Percentiles rank a stretch among this genome's conserved stretches.
Conservation (phyloP, 2,888 invertebrate genomes). For the Mythimna vitellina region DNA sequence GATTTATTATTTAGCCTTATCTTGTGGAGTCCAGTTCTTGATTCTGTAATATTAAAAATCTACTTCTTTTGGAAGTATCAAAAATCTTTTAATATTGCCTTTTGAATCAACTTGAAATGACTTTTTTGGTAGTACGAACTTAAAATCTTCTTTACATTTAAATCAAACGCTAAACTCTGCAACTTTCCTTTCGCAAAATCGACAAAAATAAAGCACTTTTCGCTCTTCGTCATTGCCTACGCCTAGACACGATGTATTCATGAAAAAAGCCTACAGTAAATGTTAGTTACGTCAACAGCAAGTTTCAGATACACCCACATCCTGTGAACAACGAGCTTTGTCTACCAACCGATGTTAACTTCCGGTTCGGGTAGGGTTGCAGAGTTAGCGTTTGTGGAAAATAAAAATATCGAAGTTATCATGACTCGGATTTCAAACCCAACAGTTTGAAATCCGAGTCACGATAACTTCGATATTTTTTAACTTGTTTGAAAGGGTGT, state of each 20-base stretch:
- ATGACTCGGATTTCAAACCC: too few species aligned
- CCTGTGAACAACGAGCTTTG: conserved; percentile 75
- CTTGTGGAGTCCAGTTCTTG: too few species aligned
- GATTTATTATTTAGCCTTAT: too few species aligned
- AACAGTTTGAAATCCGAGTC: too few species aligned
- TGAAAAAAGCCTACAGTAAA: conserved; percentile 57
- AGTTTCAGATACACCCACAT: conserved; percentile 70
- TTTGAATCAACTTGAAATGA: too few species aligned
- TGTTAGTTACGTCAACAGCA: conserved; percentile 64
- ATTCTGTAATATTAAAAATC: too few species aligned
- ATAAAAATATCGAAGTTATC: too few species aligned
- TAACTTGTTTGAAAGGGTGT: too few species aligned
- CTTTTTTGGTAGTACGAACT: too few species aligned
- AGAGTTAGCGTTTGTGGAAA: conserved; percentile 15
- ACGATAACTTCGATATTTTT: too few species aligned
- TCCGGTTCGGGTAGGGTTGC: conserved; percentile 68
- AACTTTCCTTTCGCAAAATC: background rate
- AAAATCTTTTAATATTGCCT: too few species aligned
- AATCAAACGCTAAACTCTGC: background rate
- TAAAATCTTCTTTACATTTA: background rate
- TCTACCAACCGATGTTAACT: conserved; percentile 70
- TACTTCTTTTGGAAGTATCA: too few species aligned
- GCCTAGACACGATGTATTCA: conserved; percentile 39
- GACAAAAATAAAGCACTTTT: conserved; percentile 1
- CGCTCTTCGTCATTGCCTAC: conserved; percentile 6